Percentiles rank a stretch among this genome's conserved stretches.
Conservation (phyloP, 2,113 vertebrate species). For the Todiramphus saurophagus region DNA sequence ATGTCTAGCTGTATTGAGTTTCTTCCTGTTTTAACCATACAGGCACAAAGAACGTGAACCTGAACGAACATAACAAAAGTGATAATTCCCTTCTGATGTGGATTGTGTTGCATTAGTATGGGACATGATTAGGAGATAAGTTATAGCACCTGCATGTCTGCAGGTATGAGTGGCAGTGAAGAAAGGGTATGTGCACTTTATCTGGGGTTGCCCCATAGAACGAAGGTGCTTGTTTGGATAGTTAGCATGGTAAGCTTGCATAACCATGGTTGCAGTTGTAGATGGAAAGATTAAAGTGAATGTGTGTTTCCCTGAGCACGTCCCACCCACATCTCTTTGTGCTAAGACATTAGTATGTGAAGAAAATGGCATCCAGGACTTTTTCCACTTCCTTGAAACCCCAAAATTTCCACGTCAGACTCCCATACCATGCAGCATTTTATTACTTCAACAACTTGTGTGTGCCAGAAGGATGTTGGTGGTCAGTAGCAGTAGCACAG, state of each 20-base stretch:
- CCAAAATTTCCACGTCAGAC: not conserved
- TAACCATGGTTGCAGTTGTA: fast-evolving
- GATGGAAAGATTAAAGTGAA: not conserved
- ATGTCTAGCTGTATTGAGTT: not conserved
- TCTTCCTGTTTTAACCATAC: not conserved
- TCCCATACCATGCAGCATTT: not conserved
- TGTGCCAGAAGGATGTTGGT: not conserved
- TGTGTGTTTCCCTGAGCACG: not conserved
- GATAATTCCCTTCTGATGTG: not conserved
- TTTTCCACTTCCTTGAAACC: not conserved
- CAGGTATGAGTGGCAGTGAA: not conserved
- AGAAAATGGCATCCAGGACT: not conserved
- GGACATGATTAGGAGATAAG: not conserved
- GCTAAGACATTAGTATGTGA: not conserved
- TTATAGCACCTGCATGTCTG: not conserved
- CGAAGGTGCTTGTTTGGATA: not conserved
- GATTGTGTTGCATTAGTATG: not conserved
- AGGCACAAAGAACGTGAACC: not conserved
- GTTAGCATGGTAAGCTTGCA: not conserved
- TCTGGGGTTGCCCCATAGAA: not conserved
- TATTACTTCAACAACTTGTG: not conserved
- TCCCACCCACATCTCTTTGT: not conserved
- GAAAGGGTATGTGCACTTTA: not conserved
- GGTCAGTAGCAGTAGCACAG: not conserved
- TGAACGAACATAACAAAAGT: not conserved